A percentile compares a stretch with the other conserved stretches of the same genome.
Conservation (phyloP, 1,140 invertebrate species). For the Drosophila parvula region DNA sequence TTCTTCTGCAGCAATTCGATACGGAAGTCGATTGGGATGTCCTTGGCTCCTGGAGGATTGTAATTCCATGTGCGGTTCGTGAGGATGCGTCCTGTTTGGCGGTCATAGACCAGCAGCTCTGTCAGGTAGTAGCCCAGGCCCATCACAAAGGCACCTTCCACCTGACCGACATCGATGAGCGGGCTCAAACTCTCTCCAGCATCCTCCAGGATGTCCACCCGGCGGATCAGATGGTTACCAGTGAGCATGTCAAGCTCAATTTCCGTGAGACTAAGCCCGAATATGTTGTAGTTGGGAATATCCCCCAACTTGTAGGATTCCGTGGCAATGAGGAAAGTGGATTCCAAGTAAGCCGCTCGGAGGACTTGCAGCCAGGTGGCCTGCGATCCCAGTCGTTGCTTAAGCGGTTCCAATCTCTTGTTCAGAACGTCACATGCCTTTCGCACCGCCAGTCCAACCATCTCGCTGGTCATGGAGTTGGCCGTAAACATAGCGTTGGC, state of each 20-base stretch:
- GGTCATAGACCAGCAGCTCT: slow-evolving; percentile 88
- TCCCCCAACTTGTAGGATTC: slow-evolving; percentile 84
- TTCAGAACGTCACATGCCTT: slow-evolving; percentile 88
- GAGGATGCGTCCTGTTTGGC: slow-evolving; percentile 87
- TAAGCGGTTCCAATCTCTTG: slow-evolving; percentile 87
- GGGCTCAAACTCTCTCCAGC: slow-evolving; percentile 90
- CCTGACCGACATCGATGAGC: slow-evolving; percentile 91
- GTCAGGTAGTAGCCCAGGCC: slow-evolving; percentile 91
- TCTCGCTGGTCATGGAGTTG: slow-evolving; percentile 89
- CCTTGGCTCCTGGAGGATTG: slow-evolving; percentile 91
- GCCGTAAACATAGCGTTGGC: slow-evolving; percentile 88
- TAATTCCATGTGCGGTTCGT: slow-evolving; percentile 93
- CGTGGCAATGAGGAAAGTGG: slow-evolving; percentile 87
- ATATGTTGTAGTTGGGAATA: slow-evolving; percentile 85
- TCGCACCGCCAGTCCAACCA: slow-evolving; percentile 87
- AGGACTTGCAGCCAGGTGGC: slow-evolving; percentile 88
- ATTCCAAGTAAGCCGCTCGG: slow-evolving; percentile 85
- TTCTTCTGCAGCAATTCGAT: slow-evolving; percentile 90
- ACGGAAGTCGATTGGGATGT: slow-evolving; percentile 93
- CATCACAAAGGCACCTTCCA: slow-evolving; percentile 91
- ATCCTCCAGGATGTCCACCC: slow-evolving; percentile 91
- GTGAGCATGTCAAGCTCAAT: slow-evolving; percentile 90
- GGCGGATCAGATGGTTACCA: slow-evolving; percentile 86
- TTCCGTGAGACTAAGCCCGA: slow-evolving; percentile 86
- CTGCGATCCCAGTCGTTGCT: slow-evolving; percentile 85